Evolutionary conservation across 2,797 vertebrate genomes (phyloP).

Genomic region (Ataeniobius toweri): DNA sequence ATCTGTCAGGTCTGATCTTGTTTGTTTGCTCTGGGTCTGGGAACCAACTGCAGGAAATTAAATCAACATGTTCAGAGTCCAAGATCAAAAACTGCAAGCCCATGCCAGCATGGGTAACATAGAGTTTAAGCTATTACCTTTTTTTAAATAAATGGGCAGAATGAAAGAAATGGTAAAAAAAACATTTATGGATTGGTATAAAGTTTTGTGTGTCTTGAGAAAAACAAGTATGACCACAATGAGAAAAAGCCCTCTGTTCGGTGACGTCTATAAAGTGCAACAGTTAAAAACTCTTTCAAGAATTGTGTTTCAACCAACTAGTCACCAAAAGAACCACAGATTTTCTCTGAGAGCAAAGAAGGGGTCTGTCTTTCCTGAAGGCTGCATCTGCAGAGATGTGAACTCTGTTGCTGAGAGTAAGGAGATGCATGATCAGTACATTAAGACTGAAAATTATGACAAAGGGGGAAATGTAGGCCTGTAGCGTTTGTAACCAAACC

Average conservation of each 20-base stretch:
- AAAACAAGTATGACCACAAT: neutral
- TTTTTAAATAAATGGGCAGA: slow-evolving; percentile 3
- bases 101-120: slow-evolving; percentile 13
- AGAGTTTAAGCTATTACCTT: neutral
- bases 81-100: slow-evolving; percentile 39
- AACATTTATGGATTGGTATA: slow-evolving; percentile 26
- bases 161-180: slow-evolving; percentile 26
- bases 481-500: slow-evolving; percentile 69
- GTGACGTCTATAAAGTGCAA: neutral
- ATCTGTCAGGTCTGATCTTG: neutral
- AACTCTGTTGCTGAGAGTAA: slow-evolving; percentile 63
- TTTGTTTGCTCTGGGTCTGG: slow-evolving; percentile 28
- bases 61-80: slow-evolving; percentile 35
- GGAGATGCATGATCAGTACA: slow-evolving; percentile 60
- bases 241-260: neutral
- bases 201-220: neutral
- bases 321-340: slow-evolving; percentile 71
- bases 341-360: slow-evolving; percentile 61
- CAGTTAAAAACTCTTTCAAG: neutral
- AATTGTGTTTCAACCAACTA: slow-evolving; percentile 33
- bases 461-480: slow-evolving; percentile 66
- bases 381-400: slow-evolving; percentile 21
- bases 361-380: slow-evolving; percentile 22
- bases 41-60: slow-evolving; percentile 55
- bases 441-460: slow-evolving; percentile 70